Conservation (phyloP, 2,797 vertebrate genomes). For the Petrocephalus schoutedeni region DNA sequence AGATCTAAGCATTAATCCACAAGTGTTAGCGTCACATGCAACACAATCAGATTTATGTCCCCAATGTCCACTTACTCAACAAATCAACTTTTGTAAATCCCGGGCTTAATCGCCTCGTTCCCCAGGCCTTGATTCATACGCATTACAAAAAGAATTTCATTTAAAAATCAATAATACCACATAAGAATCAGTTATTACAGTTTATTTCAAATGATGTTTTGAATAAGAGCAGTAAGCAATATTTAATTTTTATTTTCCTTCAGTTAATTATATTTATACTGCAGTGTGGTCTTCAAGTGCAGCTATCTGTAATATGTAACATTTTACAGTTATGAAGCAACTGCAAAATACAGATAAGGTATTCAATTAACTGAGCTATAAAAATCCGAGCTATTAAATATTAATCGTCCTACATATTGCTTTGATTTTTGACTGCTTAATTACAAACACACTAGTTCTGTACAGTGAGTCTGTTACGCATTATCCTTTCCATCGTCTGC, state of each 20-base stretch:
- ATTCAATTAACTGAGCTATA: slow-evolving; percentile 76
- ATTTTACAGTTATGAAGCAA: slow-evolving; percentile 84
- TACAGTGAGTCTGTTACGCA: slow-evolving; percentile 36
- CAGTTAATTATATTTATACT: slow-evolving; percentile 83
- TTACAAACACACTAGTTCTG: slow-evolving; percentile 54
- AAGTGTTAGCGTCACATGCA: slow-evolving; percentile 29
- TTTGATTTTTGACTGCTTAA: slow-evolving; percentile 69
- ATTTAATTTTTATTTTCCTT: slow-evolving; percentile 50
- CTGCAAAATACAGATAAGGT: slow-evolving; percentile 90
- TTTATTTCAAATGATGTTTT: slow-evolving; percentile 52
- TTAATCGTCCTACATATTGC: slow-evolving; percentile 76
- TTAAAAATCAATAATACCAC: slow-evolving; percentile 17
- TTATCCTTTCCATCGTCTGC: slow-evolving; percentile 31
- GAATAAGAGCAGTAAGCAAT: slow-evolving; percentile 33
- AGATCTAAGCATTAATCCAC: not conserved
- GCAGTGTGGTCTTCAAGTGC: slow-evolving; percentile 76
- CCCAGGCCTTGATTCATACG: slow-evolving; percentile 51
- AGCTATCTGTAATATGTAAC: slow-evolving; percentile 78
- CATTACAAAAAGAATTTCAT: slow-evolving; percentile 38
- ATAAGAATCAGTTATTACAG: slow-evolving; percentile 35
- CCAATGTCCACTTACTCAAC: slow-evolving; percentile 49
- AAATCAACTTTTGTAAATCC: slow-evolving; percentile 57
- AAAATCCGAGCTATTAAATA: slow-evolving; percentile 71
- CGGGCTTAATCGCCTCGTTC: slow-evolving; percentile 58
- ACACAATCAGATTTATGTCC: slow-evolving; percentile 60